Conservation (phyloP, 1,140 invertebrate genomes). For the Aphaenogaster rudis region DNA sequence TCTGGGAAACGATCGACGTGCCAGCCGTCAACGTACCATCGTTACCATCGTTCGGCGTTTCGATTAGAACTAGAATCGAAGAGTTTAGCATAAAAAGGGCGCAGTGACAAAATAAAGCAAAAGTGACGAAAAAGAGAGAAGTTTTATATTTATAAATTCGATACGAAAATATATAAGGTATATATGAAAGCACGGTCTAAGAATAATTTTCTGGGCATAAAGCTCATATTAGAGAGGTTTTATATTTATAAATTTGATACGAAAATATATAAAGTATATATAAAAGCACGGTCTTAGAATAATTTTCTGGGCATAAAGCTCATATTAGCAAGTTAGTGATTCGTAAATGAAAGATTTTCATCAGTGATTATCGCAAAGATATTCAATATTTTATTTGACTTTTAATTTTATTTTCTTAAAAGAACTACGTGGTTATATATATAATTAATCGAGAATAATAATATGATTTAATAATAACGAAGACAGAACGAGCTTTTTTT, state of each 20-base stretch:
- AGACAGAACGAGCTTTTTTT: not conserved
- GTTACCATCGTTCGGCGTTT: not conserved
- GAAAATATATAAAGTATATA: not conserved
- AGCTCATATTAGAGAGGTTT: not conserved
- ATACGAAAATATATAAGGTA: not conserved
- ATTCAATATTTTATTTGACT: not conserved
- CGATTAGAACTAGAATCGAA: slow-evolving; percentile 1
- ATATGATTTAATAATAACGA: not conserved
- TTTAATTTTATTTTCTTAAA: not conserved
- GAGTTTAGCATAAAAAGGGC: not conserved
- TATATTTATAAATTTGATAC: not conserved
- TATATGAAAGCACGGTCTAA: not conserved
- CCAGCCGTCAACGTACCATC: not conserved
- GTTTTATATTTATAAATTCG: not conserved
- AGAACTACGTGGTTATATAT: not conserved
- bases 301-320: not conserved
- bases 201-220: not conserved
- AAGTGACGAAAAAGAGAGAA: not conserved
- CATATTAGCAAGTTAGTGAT: not conserved
- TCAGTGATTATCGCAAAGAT: not conserved
- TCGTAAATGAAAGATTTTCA: not conserved
- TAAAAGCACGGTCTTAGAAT: not conserved
- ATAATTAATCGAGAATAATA: not conserved
- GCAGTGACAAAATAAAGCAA: not conserved
- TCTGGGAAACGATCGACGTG: not conserved